Evolutionary conservation across 2,888 invertebrate genomes (phyloP), one percentile per base, ranked within the genome.

Genomic region (Meandrusa payeni): DNA sequence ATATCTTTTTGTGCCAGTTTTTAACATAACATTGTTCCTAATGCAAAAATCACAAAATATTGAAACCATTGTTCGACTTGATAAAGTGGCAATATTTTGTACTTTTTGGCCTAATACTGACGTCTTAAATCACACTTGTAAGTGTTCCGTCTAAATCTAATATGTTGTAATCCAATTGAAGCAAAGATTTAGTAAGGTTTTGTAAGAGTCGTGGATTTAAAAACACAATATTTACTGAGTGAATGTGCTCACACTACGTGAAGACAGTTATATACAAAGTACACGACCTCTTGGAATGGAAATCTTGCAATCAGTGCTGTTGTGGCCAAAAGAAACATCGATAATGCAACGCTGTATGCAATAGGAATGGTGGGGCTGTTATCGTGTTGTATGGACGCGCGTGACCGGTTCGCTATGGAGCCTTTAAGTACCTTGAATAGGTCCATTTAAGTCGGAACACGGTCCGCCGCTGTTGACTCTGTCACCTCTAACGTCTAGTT

Each of bases 131-230:
- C 5, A 17, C 24, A 36, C 31, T 31, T 31, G 24, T 65, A 63
- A 33, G 76, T 71, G 56, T 69, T 77, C 74, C n/a, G n/a, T 9
- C 24, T 7, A 19, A 57, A 58, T 59, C 52, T 56, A 63, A 54
- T 61, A 54, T 59, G 50, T 46, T 52, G 58, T 75, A 76, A 79
- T 74, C 72, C 67, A 70, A 76, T 79, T 77, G 57, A 24, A 59
- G 58, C 42, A 28, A 13, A 64, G 63, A 64, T 61, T 67, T 57
- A 53, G 51, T 47, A 32, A 40, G 27, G 22, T 22, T 34, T 28
- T 3, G 9, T 7, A 27, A 15, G 10, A 27, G 32, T 19, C 19
- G 11, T 28, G 28, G 22, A 11, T 15, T 22, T 37, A 4, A 13
- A 17, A 5, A 20, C 17, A 9, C 12, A 7, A 7, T 36, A n/a